phyloP scores from a whole-genome alignment of 2,797 vertebrate genomes.

The Bucorvus abyssinicus region DNA sequence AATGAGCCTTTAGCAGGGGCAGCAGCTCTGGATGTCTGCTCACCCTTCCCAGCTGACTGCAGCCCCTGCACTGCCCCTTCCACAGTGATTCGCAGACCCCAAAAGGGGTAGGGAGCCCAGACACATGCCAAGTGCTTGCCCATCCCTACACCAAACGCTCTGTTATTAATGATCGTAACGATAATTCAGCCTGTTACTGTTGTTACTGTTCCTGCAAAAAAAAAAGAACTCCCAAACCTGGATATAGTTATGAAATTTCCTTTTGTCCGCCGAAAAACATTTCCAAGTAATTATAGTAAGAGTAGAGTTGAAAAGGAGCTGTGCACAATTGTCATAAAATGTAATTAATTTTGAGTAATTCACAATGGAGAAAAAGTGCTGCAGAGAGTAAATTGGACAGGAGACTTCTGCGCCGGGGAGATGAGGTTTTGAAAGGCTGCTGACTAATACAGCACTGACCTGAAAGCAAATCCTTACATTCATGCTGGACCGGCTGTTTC shows the following conservation, averaged over 20 bases:
- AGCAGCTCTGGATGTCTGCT: background rate
- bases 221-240: background rate
- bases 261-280: background rate
- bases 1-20: background rate
- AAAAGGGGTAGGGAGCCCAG: background rate
- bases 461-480: conserved; percentile 86
- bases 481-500: conserved; percentile 86
- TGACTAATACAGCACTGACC: conserved; percentile 78
- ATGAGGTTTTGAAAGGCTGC: conserved; percentile 75
- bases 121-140: background rate
- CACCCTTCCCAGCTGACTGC: background rate
- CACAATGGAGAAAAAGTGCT: conserved; percentile 63
- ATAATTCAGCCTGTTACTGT: background rate
- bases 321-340: conserved; percentile 41
- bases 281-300: conserved; percentile 39
- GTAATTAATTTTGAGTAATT: conserved; percentile 70
- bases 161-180: background rate
- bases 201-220: background rate
- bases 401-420: conserved; percentile 62
- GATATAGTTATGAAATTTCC: conserved; percentile 12
- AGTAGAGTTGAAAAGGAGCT: conserved; percentile 39
- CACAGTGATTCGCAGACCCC: background rate
- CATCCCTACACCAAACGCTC: background rate
- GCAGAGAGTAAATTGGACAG: conserved; percentile 61
- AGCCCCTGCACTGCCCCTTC: background rate